These are phyloP conservation scores for Teleopsis dalmanni DNA, from an alignment of 1,140 invertebrate species.

Conservation along the genomic window DNA sequence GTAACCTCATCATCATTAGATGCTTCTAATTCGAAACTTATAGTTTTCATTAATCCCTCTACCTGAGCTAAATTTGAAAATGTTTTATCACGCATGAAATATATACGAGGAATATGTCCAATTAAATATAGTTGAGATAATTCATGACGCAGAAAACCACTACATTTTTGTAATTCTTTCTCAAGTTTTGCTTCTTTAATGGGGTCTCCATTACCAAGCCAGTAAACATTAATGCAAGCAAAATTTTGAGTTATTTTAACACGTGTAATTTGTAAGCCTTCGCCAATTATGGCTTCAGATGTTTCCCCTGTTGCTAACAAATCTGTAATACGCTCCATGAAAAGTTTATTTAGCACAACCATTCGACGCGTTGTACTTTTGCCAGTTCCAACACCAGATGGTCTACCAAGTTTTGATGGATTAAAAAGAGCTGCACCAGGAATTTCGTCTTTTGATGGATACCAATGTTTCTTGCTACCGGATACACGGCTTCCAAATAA, in stretches of 20 bases:
- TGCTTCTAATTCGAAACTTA: constrained; percentile 50
- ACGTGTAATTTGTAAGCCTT: constrained; percentile 59
- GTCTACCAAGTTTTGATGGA: constrained; percentile 23
- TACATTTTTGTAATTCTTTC: constrained; percentile 48
- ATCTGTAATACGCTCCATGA: constrained; percentile 70
- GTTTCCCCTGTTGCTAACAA: constrained; percentile 61
- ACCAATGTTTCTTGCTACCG: constrained; percentile 33
- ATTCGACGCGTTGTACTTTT: constrained; percentile 48
- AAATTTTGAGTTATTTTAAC: constrained; percentile 59
- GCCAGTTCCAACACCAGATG: constrained; percentile 25
- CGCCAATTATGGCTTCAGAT: constrained; percentile 51
- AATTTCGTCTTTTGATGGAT: constrained; percentile 15
- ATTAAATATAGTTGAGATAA: constrained; percentile 60
- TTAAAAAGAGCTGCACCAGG: constrained; percentile 17
- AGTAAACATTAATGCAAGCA: constrained; percentile 58
- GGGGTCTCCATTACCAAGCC: constrained; percentile 50
- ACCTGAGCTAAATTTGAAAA: constrained; percentile 48
- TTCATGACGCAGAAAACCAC: constrained; percentile 56
- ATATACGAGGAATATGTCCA: constrained; percentile 61
- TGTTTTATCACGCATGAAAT: constrained; percentile 61
- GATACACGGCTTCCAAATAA: constrained; percentile 27
- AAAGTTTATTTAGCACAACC: constrained; percentile 64
- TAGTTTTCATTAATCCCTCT: constrained; percentile 49
- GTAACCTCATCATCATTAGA: constrained; percentile 8
- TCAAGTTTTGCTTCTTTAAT: constrained; percentile 45